Conservation (phyloP, 2,888 invertebrate genomes). For the Drosophila barbarae region DNA sequence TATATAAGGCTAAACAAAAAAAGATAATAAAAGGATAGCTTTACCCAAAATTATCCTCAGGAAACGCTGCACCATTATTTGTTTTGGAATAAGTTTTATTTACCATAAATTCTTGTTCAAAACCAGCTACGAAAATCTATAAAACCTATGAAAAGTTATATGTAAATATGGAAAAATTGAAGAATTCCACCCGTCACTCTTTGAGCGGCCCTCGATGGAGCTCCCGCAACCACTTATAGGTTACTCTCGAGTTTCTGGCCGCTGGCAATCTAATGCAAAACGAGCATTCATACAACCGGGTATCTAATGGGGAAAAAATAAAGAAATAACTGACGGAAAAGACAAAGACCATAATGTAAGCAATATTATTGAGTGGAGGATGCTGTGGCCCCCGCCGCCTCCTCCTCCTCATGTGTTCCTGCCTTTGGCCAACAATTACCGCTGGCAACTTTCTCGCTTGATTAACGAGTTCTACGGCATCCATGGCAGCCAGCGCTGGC, state of each 20-base stretch:
- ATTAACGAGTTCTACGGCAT: slow-evolving; percentile 74
- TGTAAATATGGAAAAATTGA: not conserved
- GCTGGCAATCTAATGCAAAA: slow-evolving; percentile 45
- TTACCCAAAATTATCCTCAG: not conserved
- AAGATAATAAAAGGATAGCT: not conserved
- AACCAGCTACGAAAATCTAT: too few species aligned
- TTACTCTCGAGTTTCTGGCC: slow-evolving; percentile 25
- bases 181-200: not conserved
- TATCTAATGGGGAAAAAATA: not conserved
- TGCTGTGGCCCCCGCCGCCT: not conserved
- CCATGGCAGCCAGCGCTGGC: slow-evolving; percentile 54
- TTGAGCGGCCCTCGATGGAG: slow-evolving; percentile 2
- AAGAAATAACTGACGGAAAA: slow-evolving; percentile 1
- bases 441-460: slow-evolving; percentile 75
- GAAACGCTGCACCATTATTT: not conserved
- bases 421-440: slow-evolving; percentile 22
- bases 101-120: not conserved
- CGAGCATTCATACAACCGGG: slow-evolving; percentile 5
- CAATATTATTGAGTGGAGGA: slow-evolving; percentile 41
- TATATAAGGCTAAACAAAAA: too few species aligned
- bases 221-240: slow-evolving; percentile 5
- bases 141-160: not conserved
- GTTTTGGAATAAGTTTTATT: not conserved
- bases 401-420: not conserved
- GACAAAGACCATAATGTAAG: slow-evolving; percentile 26